These are phyloP conservation scores for Tautogolabrus adspersus DNA, from an alignment of 2,113 vertebrate species.

Conservation along the genomic window DNA sequence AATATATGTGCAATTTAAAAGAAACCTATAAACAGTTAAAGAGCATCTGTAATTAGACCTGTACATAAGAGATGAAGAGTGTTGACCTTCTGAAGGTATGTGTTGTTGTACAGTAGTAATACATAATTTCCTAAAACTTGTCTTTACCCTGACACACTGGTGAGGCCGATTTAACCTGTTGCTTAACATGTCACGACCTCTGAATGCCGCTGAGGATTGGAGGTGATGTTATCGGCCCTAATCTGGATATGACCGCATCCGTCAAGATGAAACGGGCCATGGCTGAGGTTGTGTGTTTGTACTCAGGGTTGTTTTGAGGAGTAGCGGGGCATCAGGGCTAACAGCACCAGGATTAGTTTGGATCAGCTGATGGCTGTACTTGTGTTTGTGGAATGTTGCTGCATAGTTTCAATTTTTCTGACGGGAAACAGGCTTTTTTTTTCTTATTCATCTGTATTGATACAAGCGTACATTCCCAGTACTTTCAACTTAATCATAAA, in stretches of 20 bases:
- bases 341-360: constrained; percentile 46
- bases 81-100: no score
- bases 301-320: neutral
- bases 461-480: neutral
- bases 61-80: no score
- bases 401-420: neutral
- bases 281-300: constrained; percentile 38
- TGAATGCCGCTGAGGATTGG: constrained; percentile 52
- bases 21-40: no score
- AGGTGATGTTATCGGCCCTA: constrained; percentile 32
- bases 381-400: constrained; percentile 39
- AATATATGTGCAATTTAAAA: no score
- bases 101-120: no score
- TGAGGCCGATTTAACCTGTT: constrained; percentile 17
- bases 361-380: constrained; percentile 46
- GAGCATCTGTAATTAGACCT: no score
- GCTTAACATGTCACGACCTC: constrained; percentile 20
- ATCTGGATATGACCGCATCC: constrained; percentile 40
- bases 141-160: neutral
- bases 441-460: neutral
- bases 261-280: constrained; percentile 19
- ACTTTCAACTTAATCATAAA: neutral
- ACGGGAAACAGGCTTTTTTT: neutral
- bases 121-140: neutral
- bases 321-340: neutral